These are phyloP conservation scores for Neoniphon sammara DNA, from an alignment of 2,797 vertebrate genomes.

Conservation along the genomic window DNA sequence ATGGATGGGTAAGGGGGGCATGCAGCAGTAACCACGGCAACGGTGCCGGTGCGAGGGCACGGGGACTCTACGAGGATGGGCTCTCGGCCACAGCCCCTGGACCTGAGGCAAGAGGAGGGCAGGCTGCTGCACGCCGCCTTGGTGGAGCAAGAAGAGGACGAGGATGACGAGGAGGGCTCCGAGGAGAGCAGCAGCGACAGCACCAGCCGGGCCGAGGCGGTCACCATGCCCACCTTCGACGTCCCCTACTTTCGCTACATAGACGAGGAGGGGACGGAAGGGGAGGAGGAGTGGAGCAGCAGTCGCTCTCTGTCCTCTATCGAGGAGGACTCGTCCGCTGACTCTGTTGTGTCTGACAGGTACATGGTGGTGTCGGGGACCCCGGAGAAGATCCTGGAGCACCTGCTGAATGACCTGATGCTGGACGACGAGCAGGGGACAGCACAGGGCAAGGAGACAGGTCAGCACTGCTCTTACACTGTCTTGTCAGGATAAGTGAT, in stretches of 20 bases:
- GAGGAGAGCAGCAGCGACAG: slow-evolving; percentile 76
- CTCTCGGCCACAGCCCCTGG: slow-evolving; percentile 84
- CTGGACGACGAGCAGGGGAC: slow-evolving; percentile 86
- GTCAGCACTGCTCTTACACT: slow-evolving; percentile 73
- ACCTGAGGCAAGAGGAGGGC: slow-evolving; percentile 81
- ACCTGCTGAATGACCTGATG: slow-evolving; percentile 90
- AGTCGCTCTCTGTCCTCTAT: slow-evolving; percentile 95
- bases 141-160: slow-evolving; percentile 86
- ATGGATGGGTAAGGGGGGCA: slow-evolving; percentile 63
- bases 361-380: slow-evolving; percentile 93
- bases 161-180: slow-evolving; percentile 77
- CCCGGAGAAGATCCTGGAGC: slow-evolving; percentile 96
- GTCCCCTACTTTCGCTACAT: slow-evolving; percentile 99
- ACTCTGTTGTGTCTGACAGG: slow-evolving; percentile 94
- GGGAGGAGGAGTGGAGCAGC: slow-evolving; percentile 93
- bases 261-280: slow-evolving; percentile 94
- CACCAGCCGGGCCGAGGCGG: slow-evolving; percentile 79
- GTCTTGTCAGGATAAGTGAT: not conserved
- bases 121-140: slow-evolving; percentile 79
- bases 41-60: slow-evolving; percentile 64
- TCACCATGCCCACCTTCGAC: slow-evolving; percentile 93
- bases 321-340: slow-evolving; percentile 89
- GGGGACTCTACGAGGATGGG: slow-evolving; percentile 87
- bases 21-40: slow-evolving; percentile 82
- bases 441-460: slow-evolving; percentile 87